Base-by-base conservation (phyloP, 1,140 invertebrate genomes). In the Magallana angulata region DNA sequence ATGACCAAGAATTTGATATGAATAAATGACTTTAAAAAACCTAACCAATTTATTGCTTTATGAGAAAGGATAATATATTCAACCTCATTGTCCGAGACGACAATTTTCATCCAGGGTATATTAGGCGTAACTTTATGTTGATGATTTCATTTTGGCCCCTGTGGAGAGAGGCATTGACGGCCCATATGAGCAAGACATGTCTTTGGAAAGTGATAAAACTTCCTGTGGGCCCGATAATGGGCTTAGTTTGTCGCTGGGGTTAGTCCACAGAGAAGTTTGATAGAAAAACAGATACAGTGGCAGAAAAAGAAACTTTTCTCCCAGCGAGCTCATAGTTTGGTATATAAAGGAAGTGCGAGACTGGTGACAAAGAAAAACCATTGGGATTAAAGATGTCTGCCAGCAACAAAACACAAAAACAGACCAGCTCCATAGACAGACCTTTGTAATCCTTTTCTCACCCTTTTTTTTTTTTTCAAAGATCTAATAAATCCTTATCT, bases 1-100 rank as follows among this genome's bases (percentile, higher is more conserved):
- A 30, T 11, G 36, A 76, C 18, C 68, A 76, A 76, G 68, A 36
- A 76, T 30, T 76, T 76, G 68, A 76, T 30, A 76, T 36, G 68
- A 76, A 76, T 76, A 76, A 30, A 76, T 76, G 24, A 9, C 24
- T 76, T 76, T 68, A 68, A 68, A 64, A 48, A 85, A 85, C 84
- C 59, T 85, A 60, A 36, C 68, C 68, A 76, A 76, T 76, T 76
- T 76, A 76, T 76, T 76, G 36, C 24, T 81, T 57, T 81, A 57
- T 81, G 48, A 86, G 12, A 83, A 18, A 59, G 71, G 85, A 86
- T 86, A 86, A 86, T 57, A n/a, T 86, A 86, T 86, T 59, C 85
- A 59, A 16, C 76, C 59, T 57, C 58, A 59, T 86, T 80, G 57
- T 86, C 16, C 5, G n/a, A 60, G 68, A 71, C 58, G 59, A 36